Conservation (phyloP, 2,113 vertebrate species). For the rabbit (Oryctolagus cuniculus) region mOryCun1.1 NC_091437.1:49090001-49090500, state of each 20-base stretch:
- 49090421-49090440: not conserved
- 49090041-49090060: not conserved
- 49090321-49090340: accelerated
- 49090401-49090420: not conserved
- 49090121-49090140: not conserved
- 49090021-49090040: not conserved
- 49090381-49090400: not conserved
- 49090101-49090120: not conserved
- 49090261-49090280: not conserved
- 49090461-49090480: not conserved
- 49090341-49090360: not conserved
- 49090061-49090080: not conserved
- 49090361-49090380: not conserved
- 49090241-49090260: not conserved
- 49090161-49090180: not conserved
- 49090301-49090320: not conserved
- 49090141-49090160: not conserved
- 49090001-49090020: not conserved
- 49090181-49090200: not conserved
- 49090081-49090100: not conserved
- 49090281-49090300: not conserved
- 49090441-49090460: not conserved
- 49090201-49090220: not conserved
- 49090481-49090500: not conserved
- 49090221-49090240: not conserved